Percentiles rank a stretch among this genome's conserved stretches.
phyloP scores from a whole-genome alignment of 2,888 invertebrate species.

The Epinotia demarniana region DNA sequence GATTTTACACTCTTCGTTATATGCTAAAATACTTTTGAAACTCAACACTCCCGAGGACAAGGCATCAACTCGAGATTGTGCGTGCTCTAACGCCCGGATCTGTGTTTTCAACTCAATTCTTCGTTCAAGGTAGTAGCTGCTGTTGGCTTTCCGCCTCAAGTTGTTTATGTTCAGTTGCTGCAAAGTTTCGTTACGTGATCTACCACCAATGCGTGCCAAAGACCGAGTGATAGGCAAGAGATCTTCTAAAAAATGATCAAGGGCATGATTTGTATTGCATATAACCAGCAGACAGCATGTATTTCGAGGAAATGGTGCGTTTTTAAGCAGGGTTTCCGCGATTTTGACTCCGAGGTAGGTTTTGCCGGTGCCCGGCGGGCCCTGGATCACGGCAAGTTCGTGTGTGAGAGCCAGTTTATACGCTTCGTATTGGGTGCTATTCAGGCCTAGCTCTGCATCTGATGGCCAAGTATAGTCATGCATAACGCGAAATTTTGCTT shows the following conservation, averaged over 20 bases:
- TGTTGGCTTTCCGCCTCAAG: conserved; percentile 51
- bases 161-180: conserved; percentile 75
- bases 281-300: conserved; percentile 87
- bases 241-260: conserved; percentile 93
- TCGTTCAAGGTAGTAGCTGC: conserved; percentile 55
- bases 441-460: conserved; percentile 77
- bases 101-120: conserved; percentile 54
- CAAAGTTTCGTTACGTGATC: conserved; percentile 83
- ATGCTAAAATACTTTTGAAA: conserved; percentile 47
- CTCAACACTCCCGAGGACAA: conserved; percentile 61
- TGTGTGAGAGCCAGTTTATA: conserved; percentile 87
- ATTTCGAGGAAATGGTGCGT: conserved; percentile 58
- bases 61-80: conserved; percentile 57
- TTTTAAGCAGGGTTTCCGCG: conserved; percentile 86
- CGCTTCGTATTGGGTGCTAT: conserved; percentile 87
- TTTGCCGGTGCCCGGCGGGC: conserved; percentile 95
- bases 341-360: conserved; percentile 91
- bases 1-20: conserved; percentile 50
- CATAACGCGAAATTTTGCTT: conserved; percentile 57
- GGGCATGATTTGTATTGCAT: conserved; percentile 93
- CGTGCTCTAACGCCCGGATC: conserved; percentile 54
- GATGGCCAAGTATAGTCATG: conserved; percentile 77
- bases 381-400: conserved; percentile 91
- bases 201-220: conserved; percentile 88
- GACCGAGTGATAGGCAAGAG: conserved; percentile 83